Evolutionary conservation across 1,140 invertebrate genomes (phyloP).

Genomic region (Cherax quadricarinatus): DNA sequence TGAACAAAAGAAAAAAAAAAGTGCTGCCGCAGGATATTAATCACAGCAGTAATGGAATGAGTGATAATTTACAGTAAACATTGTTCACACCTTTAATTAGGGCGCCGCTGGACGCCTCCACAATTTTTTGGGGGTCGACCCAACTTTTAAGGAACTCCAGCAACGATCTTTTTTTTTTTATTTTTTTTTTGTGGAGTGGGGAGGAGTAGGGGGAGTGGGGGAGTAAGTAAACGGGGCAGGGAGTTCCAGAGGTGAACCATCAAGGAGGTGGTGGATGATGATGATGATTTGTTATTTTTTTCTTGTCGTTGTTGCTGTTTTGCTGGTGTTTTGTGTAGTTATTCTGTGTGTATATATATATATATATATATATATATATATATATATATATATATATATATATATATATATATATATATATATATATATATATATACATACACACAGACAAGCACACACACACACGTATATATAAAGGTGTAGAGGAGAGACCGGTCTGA

Average conservation of each 20-base stretch:
- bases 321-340: not conserved
- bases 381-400: not conserved
- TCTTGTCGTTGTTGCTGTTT: too few relatives aligned
- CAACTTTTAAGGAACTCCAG: not conserved
- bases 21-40: not conserved
- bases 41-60: not conserved
- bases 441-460: not conserved
- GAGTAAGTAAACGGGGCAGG: too few relatives aligned
- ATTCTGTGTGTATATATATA: too few relatives aligned
- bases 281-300: too few relatives aligned
- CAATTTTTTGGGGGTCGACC: not conserved
- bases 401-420: too few relatives aligned
- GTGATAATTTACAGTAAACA: conserved; percentile 14
- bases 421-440: too few relatives aligned
- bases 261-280: too few relatives aligned
- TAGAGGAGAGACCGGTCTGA: not conserved
- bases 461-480: not conserved
- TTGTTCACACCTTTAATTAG: conserved; percentile 18
- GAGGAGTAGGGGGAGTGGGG: too few relatives aligned
- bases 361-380: not conserved
- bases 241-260: too few relatives aligned
- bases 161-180: not conserved
- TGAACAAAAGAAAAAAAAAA: not conserved
- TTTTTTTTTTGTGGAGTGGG: not conserved
- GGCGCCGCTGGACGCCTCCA: not conserved